A percentile compares a stretch with the other conserved stretches of the same genome.
phyloP scores from a whole-genome alignment of 2,797 vertebrate species.

The Chanos chanos region DNA sequence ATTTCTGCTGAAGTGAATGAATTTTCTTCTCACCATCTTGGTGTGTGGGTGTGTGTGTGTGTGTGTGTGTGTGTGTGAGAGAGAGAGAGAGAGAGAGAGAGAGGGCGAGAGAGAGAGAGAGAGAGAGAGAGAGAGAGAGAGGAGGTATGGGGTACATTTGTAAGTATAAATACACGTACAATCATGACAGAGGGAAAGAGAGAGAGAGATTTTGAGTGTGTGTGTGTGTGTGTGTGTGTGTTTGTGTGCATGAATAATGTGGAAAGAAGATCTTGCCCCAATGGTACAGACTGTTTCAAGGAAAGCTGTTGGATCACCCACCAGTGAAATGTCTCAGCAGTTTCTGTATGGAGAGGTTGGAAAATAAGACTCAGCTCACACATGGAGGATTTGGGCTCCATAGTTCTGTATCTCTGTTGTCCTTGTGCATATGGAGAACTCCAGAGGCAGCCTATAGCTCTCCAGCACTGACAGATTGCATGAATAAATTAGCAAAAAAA shows the following conservation, averaged over 20 bases:
- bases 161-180: not conserved
- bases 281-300: conserved; percentile 2
- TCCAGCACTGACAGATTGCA: conserved; percentile 71
- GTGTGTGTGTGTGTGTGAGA: not conserved
- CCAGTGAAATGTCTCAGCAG: conserved; percentile 1
- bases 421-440: not conserved
- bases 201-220: conserved; percentile 30
- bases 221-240: conserved; percentile 28
- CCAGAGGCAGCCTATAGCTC: conserved; percentile 1
- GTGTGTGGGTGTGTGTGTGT: not conserved
- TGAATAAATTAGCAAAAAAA: conserved; percentile 73
- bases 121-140: too few species aligned
- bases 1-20: conserved; percentile 1
- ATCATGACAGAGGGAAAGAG: conserved; percentile 24
- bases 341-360: not conserved
- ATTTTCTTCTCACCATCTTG: not conserved
- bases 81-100: not conserved
- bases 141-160: conserved; percentile 1
- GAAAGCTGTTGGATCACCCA: not conserved
- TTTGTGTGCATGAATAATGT: conserved; percentile 15
- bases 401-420: conserved; percentile 12
- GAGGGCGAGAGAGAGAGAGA: too few species aligned
- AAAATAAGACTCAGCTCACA: not conserved
- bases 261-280: not conserved
- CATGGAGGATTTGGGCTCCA: conserved; percentile 2